These are phyloP conservation scores for Florisuga fusca DNA, from an alignment of 2,797 vertebrate genomes.

Conservation along the genomic window DNA sequence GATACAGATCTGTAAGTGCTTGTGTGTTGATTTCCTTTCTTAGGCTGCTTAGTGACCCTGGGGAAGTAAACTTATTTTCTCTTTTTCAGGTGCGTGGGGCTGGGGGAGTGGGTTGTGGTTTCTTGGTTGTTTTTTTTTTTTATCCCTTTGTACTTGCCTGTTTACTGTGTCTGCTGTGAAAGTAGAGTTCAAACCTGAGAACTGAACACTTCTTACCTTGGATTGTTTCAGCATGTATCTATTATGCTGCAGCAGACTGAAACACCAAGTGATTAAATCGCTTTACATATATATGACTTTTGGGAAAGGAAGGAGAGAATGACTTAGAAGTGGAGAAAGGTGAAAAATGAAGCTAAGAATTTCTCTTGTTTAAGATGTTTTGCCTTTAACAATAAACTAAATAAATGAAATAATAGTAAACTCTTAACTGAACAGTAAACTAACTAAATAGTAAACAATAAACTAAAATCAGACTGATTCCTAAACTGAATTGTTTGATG, in stretches of 20 bases:
- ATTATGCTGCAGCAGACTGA: not conserved
- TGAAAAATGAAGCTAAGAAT: not conserved
- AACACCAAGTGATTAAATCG: not conserved
- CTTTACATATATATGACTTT: not conserved
- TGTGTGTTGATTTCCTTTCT: not conserved
- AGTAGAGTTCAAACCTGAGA: not conserved
- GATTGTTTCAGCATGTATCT: not conserved
- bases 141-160: not conserved
- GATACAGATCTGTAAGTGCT: not conserved
- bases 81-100: not conserved
- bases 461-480: not conserved
- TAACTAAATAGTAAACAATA: no score
- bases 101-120: not conserved
- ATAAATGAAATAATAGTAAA: no score
- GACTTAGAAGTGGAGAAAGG: not conserved
- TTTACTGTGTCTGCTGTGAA: not conserved
- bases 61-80: not conserved
- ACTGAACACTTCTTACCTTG: not conserved
- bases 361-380: not conserved
- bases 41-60: not conserved
- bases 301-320: not conserved
- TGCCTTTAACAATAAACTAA: not conserved
- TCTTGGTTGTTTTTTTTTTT: not conserved
- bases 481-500: not conserved
- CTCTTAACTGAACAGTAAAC: no score